Evolutionary conservation across 2,797 vertebrate species (phyloP).

Genomic region (Protosalanx chinensis): DNA sequence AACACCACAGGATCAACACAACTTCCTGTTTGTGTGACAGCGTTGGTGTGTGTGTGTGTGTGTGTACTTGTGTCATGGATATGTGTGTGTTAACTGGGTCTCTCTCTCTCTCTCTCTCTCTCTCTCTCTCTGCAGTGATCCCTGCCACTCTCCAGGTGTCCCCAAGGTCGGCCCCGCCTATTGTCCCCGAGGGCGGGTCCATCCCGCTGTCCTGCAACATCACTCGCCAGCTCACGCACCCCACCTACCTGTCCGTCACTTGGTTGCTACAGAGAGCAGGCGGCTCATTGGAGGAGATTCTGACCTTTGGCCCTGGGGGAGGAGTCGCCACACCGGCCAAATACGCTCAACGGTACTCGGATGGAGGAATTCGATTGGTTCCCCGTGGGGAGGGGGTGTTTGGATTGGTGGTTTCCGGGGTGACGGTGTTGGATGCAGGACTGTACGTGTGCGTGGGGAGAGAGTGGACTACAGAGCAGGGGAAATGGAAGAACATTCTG

Average conservation of each 20-base stretch:
- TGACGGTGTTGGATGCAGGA: slow-evolving; percentile 71
- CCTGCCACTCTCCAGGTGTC: slow-evolving; percentile 80
- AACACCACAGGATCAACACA: too few relatives aligned
- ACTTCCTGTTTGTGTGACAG: too few relatives aligned
- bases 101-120: slow-evolving; percentile 7
- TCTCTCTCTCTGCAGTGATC: slow-evolving; percentile 73
- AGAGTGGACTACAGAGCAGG: slow-evolving; percentile 82
- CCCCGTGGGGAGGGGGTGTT: slow-evolving; percentile 74
- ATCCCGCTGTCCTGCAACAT: slow-evolving; percentile 81
- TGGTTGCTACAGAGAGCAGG: slow-evolving; percentile 77
- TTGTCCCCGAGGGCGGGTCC: slow-evolving; percentile 77
- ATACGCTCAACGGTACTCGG: slow-evolving; percentile 74
- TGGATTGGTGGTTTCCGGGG: slow-evolving; percentile 73
- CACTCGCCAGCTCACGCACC: slow-evolving; percentile 63
- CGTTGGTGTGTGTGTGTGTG: neutral
- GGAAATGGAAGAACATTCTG: slow-evolving; percentile 85
- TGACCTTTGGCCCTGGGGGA: slow-evolving; percentile 81
- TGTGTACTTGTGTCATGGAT: neutral
- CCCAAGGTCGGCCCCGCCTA: slow-evolving; percentile 31
- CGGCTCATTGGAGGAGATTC: slow-evolving; percentile 62
- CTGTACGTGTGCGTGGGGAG: slow-evolving; percentile 81
- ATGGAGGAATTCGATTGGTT: slow-evolving; percentile 79
- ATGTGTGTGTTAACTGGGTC: neutral
- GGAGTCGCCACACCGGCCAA: slow-evolving; percentile 65
- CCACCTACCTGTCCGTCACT: slow-evolving; percentile 85